Conservation (phyloP, 1,140 invertebrate species). For the Pseudomyrmex concolor region DNA sequence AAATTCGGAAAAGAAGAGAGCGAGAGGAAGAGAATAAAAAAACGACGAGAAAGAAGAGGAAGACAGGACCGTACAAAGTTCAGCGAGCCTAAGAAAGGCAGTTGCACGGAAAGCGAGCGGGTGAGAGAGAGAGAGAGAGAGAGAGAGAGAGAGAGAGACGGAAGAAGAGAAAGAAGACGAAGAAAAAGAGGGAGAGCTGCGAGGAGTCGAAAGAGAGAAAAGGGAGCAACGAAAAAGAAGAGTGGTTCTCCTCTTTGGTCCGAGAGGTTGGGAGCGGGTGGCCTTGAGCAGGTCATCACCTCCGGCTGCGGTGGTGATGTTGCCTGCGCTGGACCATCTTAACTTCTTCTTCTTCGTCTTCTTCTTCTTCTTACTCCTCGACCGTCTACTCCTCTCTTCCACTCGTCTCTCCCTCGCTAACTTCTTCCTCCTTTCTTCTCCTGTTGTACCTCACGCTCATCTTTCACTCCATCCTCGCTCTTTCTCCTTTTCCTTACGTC, state of each 20-base stretch:
- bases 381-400: slow-evolving; percentile 55
- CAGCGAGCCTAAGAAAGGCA: slow-evolving; percentile 60
- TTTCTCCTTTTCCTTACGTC: slow-evolving; percentile 35
- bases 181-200: slow-evolving; percentile 41
- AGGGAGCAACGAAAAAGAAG: slow-evolving; percentile 71
- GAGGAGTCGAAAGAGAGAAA: slow-evolving; percentile 70
- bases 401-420: slow-evolving; percentile 39
- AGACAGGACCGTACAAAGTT: slow-evolving; percentile 48
- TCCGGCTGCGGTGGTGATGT: slow-evolving; percentile 76
- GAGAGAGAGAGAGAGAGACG: slow-evolving; percentile 49
- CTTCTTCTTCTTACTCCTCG: slow-evolving; percentile 63
- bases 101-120: slow-evolving; percentile 37
- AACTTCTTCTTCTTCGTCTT: slow-evolving; percentile 76
- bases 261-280: slow-evolving; percentile 80
- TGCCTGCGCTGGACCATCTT: slow-evolving; percentile 78
- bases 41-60: too few relatives aligned
- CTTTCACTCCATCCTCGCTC: slow-evolving; percentile 47
- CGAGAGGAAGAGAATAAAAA: slow-evolving; percentile 12
- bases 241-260: slow-evolving; percentile 69
- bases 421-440: slow-evolving; percentile 36
- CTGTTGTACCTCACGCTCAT: slow-evolving; percentile 4
- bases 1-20: neutral
- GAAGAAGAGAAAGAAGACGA: slow-evolving; percentile 48
- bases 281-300: slow-evolving; percentile 84
- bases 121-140: slow-evolving; percentile 37